Conservation (phyloP, 2,888 invertebrate genomes). For the Fragum sueziense region DNA sequence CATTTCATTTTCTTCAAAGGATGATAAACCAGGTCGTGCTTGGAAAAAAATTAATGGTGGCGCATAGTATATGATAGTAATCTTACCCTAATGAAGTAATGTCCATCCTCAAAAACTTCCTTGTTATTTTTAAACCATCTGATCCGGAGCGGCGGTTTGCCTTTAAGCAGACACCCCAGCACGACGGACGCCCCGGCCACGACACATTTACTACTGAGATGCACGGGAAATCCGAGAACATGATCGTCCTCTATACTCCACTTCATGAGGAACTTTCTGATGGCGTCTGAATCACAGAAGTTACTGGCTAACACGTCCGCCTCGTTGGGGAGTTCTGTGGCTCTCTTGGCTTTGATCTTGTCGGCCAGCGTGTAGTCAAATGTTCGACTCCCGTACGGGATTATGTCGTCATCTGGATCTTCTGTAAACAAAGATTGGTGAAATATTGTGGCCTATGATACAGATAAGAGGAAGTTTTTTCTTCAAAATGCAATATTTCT, state of each 20-base stretch:
- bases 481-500: too few relatives aligned
- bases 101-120: conserved; percentile 51
- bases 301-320: conserved; percentile 37
- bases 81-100: conserved; percentile 54
- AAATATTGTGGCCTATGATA: too few relatives aligned
- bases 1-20: too few relatives aligned
- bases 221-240: conserved; percentile 57
- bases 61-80: too few relatives aligned
- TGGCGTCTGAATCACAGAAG: conserved; percentile 38
- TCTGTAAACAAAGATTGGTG: neutral
- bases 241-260: conserved; percentile 54
- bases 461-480: neutral
- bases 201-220: conserved; percentile 64
- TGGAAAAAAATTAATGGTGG: too few relatives aligned
- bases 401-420: conserved; percentile 1
- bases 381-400: neutral
- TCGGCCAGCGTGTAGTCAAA: conserved; percentile 39
- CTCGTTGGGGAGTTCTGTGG: conserved; percentile 27
- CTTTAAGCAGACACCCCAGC: conserved; percentile 61
- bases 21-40: too few relatives aligned
- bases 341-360: conserved; percentile 39
- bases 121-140: conserved; percentile 63
- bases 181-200: conserved; percentile 55
- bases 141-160: conserved; percentile 50
- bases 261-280: conserved; percentile 55